phyloP scores from a whole-genome alignment of 2,888 invertebrate species.

The Lasioglossum zephyrum region DNA sequence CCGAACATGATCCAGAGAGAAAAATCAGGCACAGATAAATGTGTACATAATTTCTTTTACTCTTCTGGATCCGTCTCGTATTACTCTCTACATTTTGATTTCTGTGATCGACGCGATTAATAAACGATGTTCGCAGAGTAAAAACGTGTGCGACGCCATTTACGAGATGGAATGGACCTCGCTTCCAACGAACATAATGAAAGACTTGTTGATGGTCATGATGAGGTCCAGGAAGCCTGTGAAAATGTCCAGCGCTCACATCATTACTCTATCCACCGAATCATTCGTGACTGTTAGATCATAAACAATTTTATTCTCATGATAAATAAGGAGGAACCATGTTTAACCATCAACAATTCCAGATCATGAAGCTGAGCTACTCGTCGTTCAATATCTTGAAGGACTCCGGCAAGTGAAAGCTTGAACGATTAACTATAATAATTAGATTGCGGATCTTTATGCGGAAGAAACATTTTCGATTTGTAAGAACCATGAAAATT shows the following conservation, averaged over 20 bases:
- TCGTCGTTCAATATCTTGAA: conserved; percentile 49
- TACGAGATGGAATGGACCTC: conserved; percentile 68
- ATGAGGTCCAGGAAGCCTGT: conserved; percentile 58
- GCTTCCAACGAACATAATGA: conserved; percentile 52
- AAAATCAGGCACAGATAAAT: neutral
- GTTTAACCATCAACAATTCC: neutral
- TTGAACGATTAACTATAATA: neutral
- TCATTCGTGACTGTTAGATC: conserved; percentile 65
- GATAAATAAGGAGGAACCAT: neutral
- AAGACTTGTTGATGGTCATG: conserved; percentile 65
- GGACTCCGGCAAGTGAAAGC: conserved; percentile 6
- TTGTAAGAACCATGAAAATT: neutral
- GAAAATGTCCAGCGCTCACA: conserved; percentile 58
- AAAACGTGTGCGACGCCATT: conserved; percentile 57
- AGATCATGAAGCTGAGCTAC: conserved; percentile 59
- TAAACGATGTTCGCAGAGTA: conserved; percentile 56
- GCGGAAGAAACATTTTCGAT: neutral
- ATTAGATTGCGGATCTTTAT: neutral
- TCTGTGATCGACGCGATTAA: neutral
- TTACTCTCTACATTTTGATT: neutral
- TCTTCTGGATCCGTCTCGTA: neutral
- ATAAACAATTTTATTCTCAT: neutral
- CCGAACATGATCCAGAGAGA: neutral
- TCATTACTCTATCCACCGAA: conserved; percentile 65
- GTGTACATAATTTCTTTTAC: neutral